phyloP scores from a whole-genome alignment of 1,140 invertebrate species.

The Odontomachus brunneus region DNA sequence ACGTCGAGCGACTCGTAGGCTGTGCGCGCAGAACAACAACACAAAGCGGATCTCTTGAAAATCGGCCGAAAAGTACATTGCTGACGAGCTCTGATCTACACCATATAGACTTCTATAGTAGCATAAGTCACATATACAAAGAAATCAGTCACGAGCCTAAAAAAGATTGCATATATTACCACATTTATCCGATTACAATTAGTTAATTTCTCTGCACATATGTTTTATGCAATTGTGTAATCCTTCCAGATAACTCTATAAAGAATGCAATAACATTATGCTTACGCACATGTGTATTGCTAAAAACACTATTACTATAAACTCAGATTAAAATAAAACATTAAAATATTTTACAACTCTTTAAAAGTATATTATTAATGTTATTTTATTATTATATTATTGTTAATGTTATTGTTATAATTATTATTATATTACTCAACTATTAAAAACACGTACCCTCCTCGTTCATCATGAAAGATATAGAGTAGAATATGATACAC shows the following conservation, averaged over 20 bases:
- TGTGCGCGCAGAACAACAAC: no score
- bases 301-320: constrained; percentile 66
- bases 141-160: neutral
- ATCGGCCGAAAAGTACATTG: no score
- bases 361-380: constrained; percentile 52
- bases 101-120: no score
- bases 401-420: constrained; percentile 60
- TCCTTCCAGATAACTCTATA: constrained; percentile 39
- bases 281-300: constrained; percentile 62
- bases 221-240: neutral
- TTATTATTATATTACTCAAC: constrained; percentile 54
- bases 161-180: neutral
- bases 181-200: neutral
- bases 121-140: no score
- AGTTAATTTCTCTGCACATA: neutral
- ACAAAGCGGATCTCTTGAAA: no score
- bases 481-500: constrained; percentile 64
- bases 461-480: constrained; percentile 38
- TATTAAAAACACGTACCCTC: constrained; percentile 41
- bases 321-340: constrained; percentile 53
- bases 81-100: no score
- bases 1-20: no score
- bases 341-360: constrained; percentile 43
- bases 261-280: constrained; percentile 57
- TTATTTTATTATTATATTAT: constrained; percentile 56